Conservation (phyloP, 2,888 invertebrate genomes). For the Eupeodes luniger region DNA sequence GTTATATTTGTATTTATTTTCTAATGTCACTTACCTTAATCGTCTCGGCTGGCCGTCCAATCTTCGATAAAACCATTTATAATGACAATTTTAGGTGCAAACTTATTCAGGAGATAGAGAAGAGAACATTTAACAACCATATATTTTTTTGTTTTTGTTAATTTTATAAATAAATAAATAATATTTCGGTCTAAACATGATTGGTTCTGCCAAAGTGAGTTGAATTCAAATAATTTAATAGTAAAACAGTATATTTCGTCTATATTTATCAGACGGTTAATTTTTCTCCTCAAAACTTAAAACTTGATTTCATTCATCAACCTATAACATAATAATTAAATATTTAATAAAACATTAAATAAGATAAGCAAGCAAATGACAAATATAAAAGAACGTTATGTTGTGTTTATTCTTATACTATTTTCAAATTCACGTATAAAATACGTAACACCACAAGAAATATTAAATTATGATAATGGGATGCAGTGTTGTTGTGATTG, state of each 20-base stretch:
- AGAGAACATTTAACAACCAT: neutral
- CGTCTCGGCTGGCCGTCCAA: neutral
- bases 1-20: conserved; percentile 27
- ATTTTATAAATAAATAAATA: neutral
- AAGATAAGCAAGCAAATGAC: conserved; percentile 4
- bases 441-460: neutral
- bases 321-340: neutral
- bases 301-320: conserved; percentile 15
- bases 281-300: neutral
- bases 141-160: neutral
- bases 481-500: conserved; percentile 7
- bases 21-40: conserved; percentile 40
- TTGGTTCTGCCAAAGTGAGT: conserved; percentile 1
- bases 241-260: conserved; percentile 9
- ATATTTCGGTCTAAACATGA: neutral
- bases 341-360: no score
- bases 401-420: neutral
- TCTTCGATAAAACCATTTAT: conserved; percentile 27
- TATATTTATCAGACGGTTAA: neutral
- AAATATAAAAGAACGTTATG: conserved; percentile 6
- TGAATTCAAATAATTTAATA: conserved; percentile 1
- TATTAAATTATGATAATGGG: neutral
- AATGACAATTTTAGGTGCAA: conserved; percentile 18
- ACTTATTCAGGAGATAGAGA: neutral
- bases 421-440: neutral